Evolutionary conservation across 2,797 vertebrate species (phyloP), one percentile per base, ranked within the genome.

Genomic region (Emydoidea blandingii): DNA sequence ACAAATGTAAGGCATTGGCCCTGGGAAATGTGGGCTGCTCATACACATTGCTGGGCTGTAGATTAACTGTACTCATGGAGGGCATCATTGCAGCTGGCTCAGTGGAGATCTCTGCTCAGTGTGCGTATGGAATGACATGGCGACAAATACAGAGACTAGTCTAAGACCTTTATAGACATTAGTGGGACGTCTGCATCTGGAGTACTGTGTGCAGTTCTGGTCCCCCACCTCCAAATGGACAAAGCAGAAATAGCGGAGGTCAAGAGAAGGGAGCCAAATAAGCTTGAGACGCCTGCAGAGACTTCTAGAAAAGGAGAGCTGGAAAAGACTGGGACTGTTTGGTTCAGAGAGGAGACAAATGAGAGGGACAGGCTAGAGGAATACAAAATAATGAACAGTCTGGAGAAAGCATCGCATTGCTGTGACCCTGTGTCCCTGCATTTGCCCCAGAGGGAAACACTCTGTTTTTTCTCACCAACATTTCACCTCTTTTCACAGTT

Each of bases 321-420:
- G 65, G n/a, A 41, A 23, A 72, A 72, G 52, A 11, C 53, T 8
- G 72, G 53, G 41, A 12, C 23, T 41, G 14, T 62, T 10, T 2
- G 1, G 65, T 72, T 72, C 37, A 41, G 19, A n/a, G 21, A 72
- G 65, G 10, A 72, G 37, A 23, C n/a, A 11, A 41, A 37, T 11
- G n/a, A 72, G n/a, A 37, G 18, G 85, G 5, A 54, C 57, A 34
- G 57, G 57, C 29, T 62, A 83, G 56, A 89, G 50, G 34, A 54
- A 16, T 19, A 62, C 74, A 41, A 29, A 86, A 23, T 0, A 0
- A 31, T 10, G 1, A 10, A 31, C 47, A 14, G 11, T 8, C 0
- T 1, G 83, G 59, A 56, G 74, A 37, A 9, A 12, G 2, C 50
- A 50, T 50, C 15, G 15, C 12, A 62, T 86, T 87, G 89, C 50